A percentile compares a stretch with the other conserved stretches of the same genome.
These are phyloP conservation scores for rat (Rattus norvegicus) DNA, from an alignment of 2,113 vertebrate genomes.

Conservation along the genomic window GRCr8 NC_086019.1:226037001-226037500, in stretches of 20 bases:
- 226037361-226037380: constrained; percentile 79
- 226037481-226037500: constrained; percentile 80
- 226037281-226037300: constrained; percentile 58
- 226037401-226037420: constrained; percentile 81
- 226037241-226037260: constrained; percentile 39
- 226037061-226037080: background rate
- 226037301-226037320: background rate
- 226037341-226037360: constrained; percentile 70
- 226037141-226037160: background rate
- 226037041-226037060: background rate
- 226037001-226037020: background rate
- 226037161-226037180: background rate
- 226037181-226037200: constrained; percentile 27
- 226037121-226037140: background rate
- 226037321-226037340: constrained; percentile 55
- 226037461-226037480: constrained; percentile 78
- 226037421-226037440: constrained; percentile 73
- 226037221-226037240: constrained; percentile 36
- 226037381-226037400: constrained; percentile 71
- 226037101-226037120: constrained; percentile 21
- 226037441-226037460: constrained; percentile 75
- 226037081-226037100: constrained; percentile 50
- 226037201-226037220: constrained; percentile 57
- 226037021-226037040: background rate
- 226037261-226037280: constrained; percentile 63